Percentiles rank a stretch among this genome's conserved stretches.
Evolutionary conservation across 1,140 invertebrate genomes (phyloP).

Genomic region (Hirudo medicinalis): DNA sequence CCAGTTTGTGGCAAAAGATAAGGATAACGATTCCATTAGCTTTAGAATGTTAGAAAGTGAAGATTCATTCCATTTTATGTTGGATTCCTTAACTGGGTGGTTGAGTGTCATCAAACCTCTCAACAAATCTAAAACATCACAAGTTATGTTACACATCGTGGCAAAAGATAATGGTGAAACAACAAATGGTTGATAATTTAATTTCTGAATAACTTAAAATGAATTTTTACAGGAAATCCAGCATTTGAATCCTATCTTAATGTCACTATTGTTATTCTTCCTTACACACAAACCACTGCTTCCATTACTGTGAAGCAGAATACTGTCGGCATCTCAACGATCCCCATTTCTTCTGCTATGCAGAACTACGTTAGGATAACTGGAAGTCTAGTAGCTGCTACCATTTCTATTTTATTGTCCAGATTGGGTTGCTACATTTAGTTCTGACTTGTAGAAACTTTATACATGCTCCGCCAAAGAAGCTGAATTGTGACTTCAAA

Average conservation of each 20-base stretch:
- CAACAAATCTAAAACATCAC: neutral
- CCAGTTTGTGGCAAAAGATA: neutral
- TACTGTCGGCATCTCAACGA: too few species aligned
- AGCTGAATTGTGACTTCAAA: too few species aligned
- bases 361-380: too few species aligned
- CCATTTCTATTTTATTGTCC: too few species aligned
- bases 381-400: too few species aligned
- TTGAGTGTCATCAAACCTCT: neutral
- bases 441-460: too few species aligned
- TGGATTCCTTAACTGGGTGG: neutral
- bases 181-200: neutral
- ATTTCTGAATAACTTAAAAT: neutral
- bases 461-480: too few species aligned
- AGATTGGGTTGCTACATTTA: too few species aligned
- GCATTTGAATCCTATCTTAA: neutral
- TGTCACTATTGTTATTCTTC: neutral
- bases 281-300: neutral
- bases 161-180: neutral
- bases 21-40: neutral
- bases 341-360: too few species aligned
- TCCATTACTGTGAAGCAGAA: too few species aligned
- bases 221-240: slow-evolving; percentile 1
- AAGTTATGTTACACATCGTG: neutral
- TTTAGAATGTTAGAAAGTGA: neutral
- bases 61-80: neutral